A percentile compares a stretch with the other conserved stretches of the same genome.
Conservation (phyloP, 2,888 invertebrate species). For the Choreutis nemorana region DNA sequence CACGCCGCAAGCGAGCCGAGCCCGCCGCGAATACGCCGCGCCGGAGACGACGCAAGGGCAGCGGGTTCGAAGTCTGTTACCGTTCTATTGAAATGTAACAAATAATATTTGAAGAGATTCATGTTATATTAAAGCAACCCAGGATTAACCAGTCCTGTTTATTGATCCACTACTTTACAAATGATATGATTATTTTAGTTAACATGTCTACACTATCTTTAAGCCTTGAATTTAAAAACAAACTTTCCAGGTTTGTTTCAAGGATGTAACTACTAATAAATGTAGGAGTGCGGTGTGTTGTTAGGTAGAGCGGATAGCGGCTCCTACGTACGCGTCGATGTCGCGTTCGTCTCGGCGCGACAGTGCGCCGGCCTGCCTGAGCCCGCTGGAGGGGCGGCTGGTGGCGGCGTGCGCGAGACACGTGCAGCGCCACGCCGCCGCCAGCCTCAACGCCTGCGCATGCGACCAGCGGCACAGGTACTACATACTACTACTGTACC, state of each 20-base stretch:
- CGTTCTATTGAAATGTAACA: no score
- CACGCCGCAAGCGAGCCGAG: slow-evolving; percentile 27
- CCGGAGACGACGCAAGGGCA: slow-evolving; percentile 31
- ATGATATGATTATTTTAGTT: no score
- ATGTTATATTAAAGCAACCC: no score
- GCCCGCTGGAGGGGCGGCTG: slow-evolving; percentile 9
- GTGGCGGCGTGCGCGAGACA: slow-evolving; percentile 32
- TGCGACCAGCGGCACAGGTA: slow-evolving; percentile 42
- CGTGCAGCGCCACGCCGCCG: slow-evolving; percentile 43
- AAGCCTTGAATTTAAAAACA: no score
- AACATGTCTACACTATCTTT: no score
- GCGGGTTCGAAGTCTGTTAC: slow-evolving; percentile 37
- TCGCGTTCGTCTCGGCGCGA: slow-evolving; percentile 46
- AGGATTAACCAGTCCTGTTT: no score
- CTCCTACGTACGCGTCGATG: slow-evolving; percentile 73
- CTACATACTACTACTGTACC: not conserved
- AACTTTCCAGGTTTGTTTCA: no score
- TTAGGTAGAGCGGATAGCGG: slow-evolving; percentile 70
- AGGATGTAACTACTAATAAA: no score
- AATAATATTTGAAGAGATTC: no score
- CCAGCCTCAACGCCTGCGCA: slow-evolving; percentile 30
- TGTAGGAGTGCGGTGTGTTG: not conserved
- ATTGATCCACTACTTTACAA: no score
- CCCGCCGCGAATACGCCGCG: slow-evolving; percentile 27
- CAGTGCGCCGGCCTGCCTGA: slow-evolving; percentile 25